Conservation (phyloP, 2,888 invertebrate species). For the Catocala sponsa region DNA sequence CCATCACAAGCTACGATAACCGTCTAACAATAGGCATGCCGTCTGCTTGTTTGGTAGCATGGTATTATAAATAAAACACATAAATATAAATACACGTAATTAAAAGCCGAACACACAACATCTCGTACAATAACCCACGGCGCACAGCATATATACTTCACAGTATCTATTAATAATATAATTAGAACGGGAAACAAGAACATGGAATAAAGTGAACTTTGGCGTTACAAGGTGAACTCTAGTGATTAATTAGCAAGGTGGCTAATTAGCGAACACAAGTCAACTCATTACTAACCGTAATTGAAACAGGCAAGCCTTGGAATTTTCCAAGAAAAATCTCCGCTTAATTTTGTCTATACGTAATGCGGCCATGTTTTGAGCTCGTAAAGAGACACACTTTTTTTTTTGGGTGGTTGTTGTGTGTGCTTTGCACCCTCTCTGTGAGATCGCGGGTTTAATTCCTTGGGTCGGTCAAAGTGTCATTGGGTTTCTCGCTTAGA, state of each 20-base stretch:
- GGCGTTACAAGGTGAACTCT: slow-evolving; percentile 72
- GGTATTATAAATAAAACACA: too few relatives aligned
- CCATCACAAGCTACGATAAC: too few relatives aligned
- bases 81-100: slow-evolving; percentile 5
- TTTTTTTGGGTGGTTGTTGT: background rate
- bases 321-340: slow-evolving; percentile 77
- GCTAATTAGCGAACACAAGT: slow-evolving; percentile 83
- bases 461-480: too few relatives aligned
- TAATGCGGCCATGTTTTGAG: slow-evolving; percentile 30
- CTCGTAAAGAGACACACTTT: slow-evolving; percentile 29
- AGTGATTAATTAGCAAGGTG: slow-evolving; percentile 83
- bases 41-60: too few relatives aligned
- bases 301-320: slow-evolving; percentile 76
- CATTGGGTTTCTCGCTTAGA: too few relatives aligned
- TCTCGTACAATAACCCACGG: slow-evolving; percentile 7
- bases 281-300: slow-evolving; percentile 84
- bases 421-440: too few relatives aligned
- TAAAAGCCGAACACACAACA: slow-evolving; percentile 7
- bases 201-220: slow-evolving; percentile 69
- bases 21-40: too few relatives aligned
- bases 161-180: slow-evolving; percentile 58
- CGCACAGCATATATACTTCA: slow-evolving; percentile 25
- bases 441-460: too few relatives aligned
- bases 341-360: slow-evolving; percentile 64
- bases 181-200: slow-evolving; percentile 68